Evolutionary conservation across 2,888 invertebrate genomes (phyloP), one percentile per base, ranked within the genome.

Genomic region (Bellardia bayeri): DNA sequence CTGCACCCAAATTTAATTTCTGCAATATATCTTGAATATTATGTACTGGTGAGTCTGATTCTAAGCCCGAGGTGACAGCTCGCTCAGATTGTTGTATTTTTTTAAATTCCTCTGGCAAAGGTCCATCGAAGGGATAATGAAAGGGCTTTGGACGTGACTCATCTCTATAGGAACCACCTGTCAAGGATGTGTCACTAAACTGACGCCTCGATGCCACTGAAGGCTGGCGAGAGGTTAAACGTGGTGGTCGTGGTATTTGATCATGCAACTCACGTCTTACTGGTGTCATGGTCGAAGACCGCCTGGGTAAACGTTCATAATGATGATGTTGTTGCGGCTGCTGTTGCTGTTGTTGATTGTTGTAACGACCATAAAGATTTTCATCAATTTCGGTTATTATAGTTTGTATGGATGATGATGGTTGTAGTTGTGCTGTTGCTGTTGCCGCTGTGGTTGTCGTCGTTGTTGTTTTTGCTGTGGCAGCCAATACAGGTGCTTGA

Each of bases 21-120:
- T 92, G 91, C 13, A 94, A 86, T 23, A 94, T 94, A 66, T 94
- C 93, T 88, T 94, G 93, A 16, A 94, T 94, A 72, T 92, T 94
- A 74, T 93, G 92, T 0, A 93, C 87, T 23, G 74, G 79, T 5
- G 72, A n/a, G 23, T 74, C 79, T 23, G 49, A 2, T 2, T 79
- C 71, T 5, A 56, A 56, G 5, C 33, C 56, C 3, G 14, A 5
- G 9, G 23, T 23, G 42, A 54, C 61, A 14, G 40, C 79, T 14
- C 74, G 61, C 11, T 87, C 89, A 88, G 68, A 89, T 88, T 68
- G 83, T 87, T 76, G 86, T 49, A 16, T 81, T 49, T 92, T 92
- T 83, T 91, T 92, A 81, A 93, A 93, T 81, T 93, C 91, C 14
- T 93, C 91, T 16, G 93, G 93, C 80, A 90, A 14, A 0, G 92